Conservation (phyloP, 2,797 vertebrate species). For the Xiphorhynchus erythropygius region DNA sequence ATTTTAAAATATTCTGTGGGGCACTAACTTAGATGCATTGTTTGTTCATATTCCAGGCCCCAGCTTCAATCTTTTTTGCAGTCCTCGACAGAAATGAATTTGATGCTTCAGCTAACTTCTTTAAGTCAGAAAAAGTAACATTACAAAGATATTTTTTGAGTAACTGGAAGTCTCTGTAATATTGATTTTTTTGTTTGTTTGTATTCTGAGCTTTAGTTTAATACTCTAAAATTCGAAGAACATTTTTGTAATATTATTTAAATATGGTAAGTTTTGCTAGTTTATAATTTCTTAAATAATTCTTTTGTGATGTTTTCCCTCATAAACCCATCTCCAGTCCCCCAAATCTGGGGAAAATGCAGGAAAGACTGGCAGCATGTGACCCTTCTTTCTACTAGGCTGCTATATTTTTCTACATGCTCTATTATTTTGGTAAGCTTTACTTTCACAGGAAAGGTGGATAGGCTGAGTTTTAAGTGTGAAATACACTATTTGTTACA, state of each 20-base stretch:
- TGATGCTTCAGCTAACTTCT: constrained; percentile 62
- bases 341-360: neutral
- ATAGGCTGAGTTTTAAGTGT: neutral
- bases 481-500: neutral
- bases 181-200: constrained; percentile 45
- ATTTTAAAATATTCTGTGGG: constrained; percentile 83
- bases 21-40: constrained; percentile 77
- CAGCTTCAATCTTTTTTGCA: constrained; percentile 68
- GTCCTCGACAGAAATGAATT: constrained; percentile 66
- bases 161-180: constrained; percentile 40
- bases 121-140: constrained; percentile 60
- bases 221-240: constrained; percentile 41
- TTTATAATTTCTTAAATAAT: constrained; percentile 41
- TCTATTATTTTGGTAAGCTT: neutral
- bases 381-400: neutral
- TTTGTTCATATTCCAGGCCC: constrained; percentile 74
- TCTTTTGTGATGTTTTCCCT: constrained; percentile 22
- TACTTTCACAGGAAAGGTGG: neutral
- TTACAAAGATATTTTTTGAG: constrained; percentile 43
- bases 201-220: constrained; percentile 40
- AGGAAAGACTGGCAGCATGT: neutral
- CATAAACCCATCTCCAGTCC: neutral
- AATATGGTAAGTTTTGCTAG: constrained; percentile 46
- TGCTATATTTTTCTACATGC: neutral
- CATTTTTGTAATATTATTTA: constrained; percentile 61